Base-by-base conservation (phyloP, 2,888 invertebrate genomes). In the Neoscelio sp. region DNA sequence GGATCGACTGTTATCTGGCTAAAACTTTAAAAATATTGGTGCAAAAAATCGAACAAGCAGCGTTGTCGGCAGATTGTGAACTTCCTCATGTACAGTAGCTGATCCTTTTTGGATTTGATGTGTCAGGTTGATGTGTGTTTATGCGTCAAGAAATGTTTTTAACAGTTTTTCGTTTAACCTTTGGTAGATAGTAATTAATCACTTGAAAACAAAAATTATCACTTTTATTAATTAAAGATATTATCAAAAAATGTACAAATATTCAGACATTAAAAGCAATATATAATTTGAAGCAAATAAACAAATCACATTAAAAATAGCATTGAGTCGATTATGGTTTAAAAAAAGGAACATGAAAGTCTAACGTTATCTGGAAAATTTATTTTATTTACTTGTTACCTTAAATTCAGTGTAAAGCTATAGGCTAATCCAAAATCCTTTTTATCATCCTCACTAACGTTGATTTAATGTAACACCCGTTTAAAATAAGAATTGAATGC, bases 11-110 rank as follows among this genome's bases (percentile, higher is more conserved):
- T 13, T 10, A n/a, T 38, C 35, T 17, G 28, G 12, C 30, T 26
- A 23, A 35, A 44, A 42, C 38, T 40, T 26, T 42, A 64, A 56
- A 64, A 54, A 52, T 40, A 60, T 46, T 54, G 60, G 33, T 40
- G 30, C 40, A 62, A 46, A 56, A 71, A 73, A 70, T 80, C 64
- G 74, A 52, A 42, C 75, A 35, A 33, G 28, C 71, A 30, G 65
- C 26, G 62, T 78, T n/a, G 65, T 67, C 54, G 71, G 50, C 64
- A 28, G 64, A 73, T 46, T 65, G 35, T 52, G n/a, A 56, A 20
- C 58, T 58, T 65, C 38, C 18, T 50, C 44, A 30, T 50, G 50
- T 56, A 50, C 46, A 20, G 35, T 26, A 35, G 8, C 35, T 67
- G 60, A 67, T 75, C 46, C 28, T 35, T 60, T 75, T 67, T 35